phyloP scores from a whole-genome alignment of 2,113 vertebrate genomes.

The Myrmecophaga tridactyla region DNA sequence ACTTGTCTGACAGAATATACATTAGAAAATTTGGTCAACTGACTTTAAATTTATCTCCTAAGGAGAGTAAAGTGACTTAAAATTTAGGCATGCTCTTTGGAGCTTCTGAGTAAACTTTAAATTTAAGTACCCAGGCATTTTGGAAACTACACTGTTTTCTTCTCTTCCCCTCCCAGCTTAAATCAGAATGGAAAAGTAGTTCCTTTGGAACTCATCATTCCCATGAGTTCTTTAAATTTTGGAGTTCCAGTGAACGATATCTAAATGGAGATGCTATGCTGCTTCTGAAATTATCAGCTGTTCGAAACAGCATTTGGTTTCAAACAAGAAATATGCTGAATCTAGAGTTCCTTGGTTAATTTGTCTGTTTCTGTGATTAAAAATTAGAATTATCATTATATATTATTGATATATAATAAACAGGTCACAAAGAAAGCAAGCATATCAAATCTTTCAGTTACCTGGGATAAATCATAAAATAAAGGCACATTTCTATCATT shows the following conservation, averaged over 20 bases:
- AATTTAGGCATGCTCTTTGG: background rate
- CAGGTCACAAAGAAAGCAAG: background rate
- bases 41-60: background rate
- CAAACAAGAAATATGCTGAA: background rate
- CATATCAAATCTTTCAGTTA: background rate
- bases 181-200: background rate
- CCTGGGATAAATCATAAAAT: background rate
- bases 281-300: background rate
- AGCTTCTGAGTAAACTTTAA: background rate
- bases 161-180: background rate
- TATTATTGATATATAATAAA: background rate
- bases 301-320: background rate
- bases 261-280: rapidly evolving
- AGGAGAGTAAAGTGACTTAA: background rate
- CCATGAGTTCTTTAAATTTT: background rate
- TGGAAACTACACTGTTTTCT: background rate
- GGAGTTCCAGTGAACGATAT: background rate
- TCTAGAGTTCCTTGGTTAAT: background rate
- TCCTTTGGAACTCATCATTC: background rate
- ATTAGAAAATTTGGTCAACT: background rate
- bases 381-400: background rate
- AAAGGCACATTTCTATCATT: background rate
- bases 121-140: background rate
- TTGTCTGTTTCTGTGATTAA: background rate
- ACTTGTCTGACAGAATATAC: background rate